Evolutionary conservation across 2,888 invertebrate species (phyloP), one percentile per base, ranked within the genome.

Genomic region (Coenonympha arcania): DNA sequence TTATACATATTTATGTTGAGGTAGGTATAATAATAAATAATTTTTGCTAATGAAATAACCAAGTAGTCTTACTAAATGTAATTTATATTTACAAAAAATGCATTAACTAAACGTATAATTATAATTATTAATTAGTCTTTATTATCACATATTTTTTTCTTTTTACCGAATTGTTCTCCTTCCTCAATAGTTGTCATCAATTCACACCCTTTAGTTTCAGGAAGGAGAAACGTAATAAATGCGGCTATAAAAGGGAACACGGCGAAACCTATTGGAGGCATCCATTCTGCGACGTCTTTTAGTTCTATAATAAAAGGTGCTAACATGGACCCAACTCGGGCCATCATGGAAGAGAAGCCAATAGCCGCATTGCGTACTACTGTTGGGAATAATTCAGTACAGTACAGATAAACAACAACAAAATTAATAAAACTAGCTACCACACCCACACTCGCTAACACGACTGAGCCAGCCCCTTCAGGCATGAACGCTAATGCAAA

Each of bases 301-400:
- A 92, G 64, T 18, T 89, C 89, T 15, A 93, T 90, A 5, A 96
- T 89, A 66, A 93, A 93, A 0, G 96, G 95, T 0, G 96, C 94
- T 6, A 91, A 61, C 88, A 96, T 94, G 0, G 95, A 95, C 0
- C 96, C 96, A 18, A 95, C 82, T 57, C 96, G 88, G 0, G 95
- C 95, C 66, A 91, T 89, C 91, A 95, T 93, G 0, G 95, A 96
- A n/a, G 93, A 93, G n/a, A 92, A 88, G 0, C 96, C 96, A 48
- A 96, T 88, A 0, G 95, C 96, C 40, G 93, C 91, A 64, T 95
- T 96, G 24, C 96, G 87, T 1, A 95, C 91, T 2, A 95, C 93
- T 0, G 96, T 96, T 0, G 96, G 96, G 64, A 95, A 96, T 42
- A 95, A 71, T 76, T 96, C 96, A 0, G 94, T 92, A 28, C 93